These are phyloP conservation scores for Nymphalis urticae DNA, from an alignment of 2,888 invertebrate genomes.

Conservation along the genomic window DNA sequence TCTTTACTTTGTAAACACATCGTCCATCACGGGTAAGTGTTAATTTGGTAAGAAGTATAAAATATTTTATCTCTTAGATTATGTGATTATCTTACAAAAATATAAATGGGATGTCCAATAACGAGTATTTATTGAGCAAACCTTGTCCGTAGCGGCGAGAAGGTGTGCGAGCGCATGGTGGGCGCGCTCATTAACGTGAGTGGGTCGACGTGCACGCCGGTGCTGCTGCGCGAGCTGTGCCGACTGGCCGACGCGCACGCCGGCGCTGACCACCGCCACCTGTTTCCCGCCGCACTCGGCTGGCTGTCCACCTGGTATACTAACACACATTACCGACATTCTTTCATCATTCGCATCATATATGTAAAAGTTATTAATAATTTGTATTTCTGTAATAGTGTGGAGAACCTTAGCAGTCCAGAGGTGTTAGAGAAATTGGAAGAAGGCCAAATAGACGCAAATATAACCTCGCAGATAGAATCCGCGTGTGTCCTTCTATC, in stretches of 20 bases:
- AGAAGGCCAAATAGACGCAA: constrained; percentile 68
- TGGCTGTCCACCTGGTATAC: constrained; percentile 89
- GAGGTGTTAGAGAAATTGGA: constrained; percentile 73
- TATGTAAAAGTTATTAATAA: not conserved
- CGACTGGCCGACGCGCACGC: constrained; percentile 91
- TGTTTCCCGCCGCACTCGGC: constrained; percentile 89
- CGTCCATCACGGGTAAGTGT: constrained; percentile 59
- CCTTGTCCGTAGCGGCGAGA: constrained; percentile 42
- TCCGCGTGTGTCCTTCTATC: constrained; percentile 92
- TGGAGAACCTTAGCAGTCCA: constrained; percentile 66
- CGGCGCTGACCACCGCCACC: constrained; percentile 88
- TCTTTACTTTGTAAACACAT: constrained; percentile 73
- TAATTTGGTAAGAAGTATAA: too few species aligned
- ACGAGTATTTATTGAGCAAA: not conserved
- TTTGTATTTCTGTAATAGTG: constrained; percentile 49
- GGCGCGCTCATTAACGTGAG: constrained; percentile 68
- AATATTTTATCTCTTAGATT: too few species aligned
- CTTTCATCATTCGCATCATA: not conserved
- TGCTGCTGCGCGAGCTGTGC: constrained; percentile 72
- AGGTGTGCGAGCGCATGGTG: constrained; percentile 69
- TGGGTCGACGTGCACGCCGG: constrained; percentile 67
- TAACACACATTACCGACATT: not conserved
- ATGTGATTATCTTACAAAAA: too few species aligned
- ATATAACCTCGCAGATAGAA: constrained; percentile 82
- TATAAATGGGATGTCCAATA: too few species aligned